These are phyloP conservation scores for Gobio gobio DNA, from an alignment of 2,113 vertebrate genomes.

Conservation along the genomic window DNA sequence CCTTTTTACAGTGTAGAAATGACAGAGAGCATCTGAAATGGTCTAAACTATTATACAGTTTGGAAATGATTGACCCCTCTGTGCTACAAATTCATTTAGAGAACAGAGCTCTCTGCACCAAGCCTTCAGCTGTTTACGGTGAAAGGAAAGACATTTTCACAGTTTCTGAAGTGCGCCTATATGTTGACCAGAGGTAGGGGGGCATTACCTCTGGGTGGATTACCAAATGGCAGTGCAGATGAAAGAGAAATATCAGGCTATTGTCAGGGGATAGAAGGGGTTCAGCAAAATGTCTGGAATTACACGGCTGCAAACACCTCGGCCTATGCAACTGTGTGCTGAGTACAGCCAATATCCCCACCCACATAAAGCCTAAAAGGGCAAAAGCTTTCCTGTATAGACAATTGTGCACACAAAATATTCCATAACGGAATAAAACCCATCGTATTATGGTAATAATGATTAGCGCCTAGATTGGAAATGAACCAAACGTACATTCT, in stretches of 20 bases:
- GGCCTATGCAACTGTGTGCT: constrained; percentile 17
- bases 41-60: constrained; percentile 25
- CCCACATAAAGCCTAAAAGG: constrained; percentile 17
- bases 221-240: constrained; percentile 61
- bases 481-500: not conserved
- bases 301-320: constrained; percentile 20
- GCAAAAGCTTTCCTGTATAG: not conserved
- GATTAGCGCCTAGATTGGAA: not conserved
- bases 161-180: constrained; percentile 45
- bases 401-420: not conserved
- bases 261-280: constrained; percentile 38
- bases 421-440: not conserved
- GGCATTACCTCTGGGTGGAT: constrained; percentile 45
- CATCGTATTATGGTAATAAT: not conserved
- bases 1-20: not conserved
- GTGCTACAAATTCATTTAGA: constrained; percentile 45
- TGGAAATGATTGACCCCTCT: constrained; percentile 30
- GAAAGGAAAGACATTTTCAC: constrained; percentile 39
- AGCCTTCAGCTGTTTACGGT: constrained; percentile 45
- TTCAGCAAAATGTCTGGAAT: constrained; percentile 33
- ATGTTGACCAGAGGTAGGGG: constrained; percentile 18
- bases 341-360: constrained; percentile 35
- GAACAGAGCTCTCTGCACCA: not conserved
- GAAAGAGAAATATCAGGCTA: constrained; percentile 62
- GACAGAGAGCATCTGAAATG: not conserved